phyloP scores from a whole-genome alignment of 1,140 invertebrate genomes.

The Leptinotarsa lineolata region DNA sequence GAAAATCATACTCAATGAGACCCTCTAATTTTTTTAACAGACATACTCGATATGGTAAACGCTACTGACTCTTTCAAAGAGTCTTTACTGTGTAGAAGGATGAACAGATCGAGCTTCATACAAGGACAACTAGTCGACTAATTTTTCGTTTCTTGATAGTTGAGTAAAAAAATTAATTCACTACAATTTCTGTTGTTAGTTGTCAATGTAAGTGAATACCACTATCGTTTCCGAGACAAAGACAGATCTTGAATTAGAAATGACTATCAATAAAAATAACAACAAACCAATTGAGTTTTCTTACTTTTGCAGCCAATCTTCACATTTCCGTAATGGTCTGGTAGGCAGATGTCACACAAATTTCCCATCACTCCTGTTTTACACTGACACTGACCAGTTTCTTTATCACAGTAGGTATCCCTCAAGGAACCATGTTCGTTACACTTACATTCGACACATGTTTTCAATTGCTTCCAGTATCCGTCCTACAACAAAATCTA shows the following conservation, averaged over 20 bases:
- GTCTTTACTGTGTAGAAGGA: no score
- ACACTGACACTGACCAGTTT: conserved; percentile 82
- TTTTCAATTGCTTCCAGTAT: conserved; percentile 71
- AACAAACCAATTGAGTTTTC: neutral
- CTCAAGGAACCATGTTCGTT: conserved; percentile 71
- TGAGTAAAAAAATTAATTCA: no score
- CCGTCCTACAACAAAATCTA: conserved; percentile 60
- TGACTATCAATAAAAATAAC: neutral
- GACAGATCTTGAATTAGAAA: neutral
- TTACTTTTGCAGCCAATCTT: conserved; percentile 78
- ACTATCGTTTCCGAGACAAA: neutral
- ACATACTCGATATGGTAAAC: no score
- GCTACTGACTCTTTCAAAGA: no score
- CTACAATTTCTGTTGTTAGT: no score
- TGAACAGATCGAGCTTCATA: no score
- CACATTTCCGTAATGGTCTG: conserved; percentile 83
- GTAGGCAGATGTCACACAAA: conserved; percentile 78
- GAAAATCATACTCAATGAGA: no score
- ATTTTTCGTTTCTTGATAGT: no score
- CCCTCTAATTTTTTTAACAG: no score
- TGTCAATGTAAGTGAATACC: no score
- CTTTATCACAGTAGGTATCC: conserved; percentile 70
- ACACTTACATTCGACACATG: conserved; percentile 76
- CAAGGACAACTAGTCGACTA: no score
- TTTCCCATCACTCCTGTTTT: conserved; percentile 81